Percentiles rank a stretch among this genome's conserved stretches.
Evolutionary conservation across 2,797 vertebrate genomes (phyloP).

Genomic region (Urosaurus nigricauda): DNA sequence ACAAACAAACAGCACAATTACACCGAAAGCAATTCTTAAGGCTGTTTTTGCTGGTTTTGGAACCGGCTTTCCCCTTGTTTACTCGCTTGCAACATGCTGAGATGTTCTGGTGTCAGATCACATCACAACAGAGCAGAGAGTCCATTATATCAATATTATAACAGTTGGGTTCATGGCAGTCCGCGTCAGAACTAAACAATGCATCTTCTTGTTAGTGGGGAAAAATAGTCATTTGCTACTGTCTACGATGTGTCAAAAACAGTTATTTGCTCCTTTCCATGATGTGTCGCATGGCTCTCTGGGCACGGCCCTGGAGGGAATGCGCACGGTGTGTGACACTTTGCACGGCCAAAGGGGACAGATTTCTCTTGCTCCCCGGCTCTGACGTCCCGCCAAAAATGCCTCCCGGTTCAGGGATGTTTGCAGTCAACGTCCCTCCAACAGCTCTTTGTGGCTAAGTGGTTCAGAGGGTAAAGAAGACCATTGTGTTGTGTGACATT

Average conservation of each 20-base stretch:
- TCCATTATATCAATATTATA: neutral
- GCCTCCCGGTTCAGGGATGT: neutral
- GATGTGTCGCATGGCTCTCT: neutral
- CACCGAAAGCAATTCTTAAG: neutral
- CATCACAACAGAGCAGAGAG: neutral
- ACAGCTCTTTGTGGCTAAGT: neutral
- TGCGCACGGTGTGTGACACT: neutral
- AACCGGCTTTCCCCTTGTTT: too few relatives aligned
- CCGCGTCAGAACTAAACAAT: accelerated
- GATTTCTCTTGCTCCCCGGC: neutral
- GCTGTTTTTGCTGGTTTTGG: neutral
- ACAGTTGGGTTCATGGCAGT: neutral
- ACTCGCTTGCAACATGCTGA: too few relatives aligned
- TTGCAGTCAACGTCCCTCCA: neutral
- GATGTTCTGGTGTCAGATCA: neutral
- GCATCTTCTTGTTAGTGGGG: neutral
- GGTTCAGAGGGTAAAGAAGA: neutral
- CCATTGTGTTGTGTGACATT: neutral
- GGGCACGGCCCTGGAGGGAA: neutral
- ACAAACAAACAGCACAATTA: neutral
- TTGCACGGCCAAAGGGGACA: neutral
- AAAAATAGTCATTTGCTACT: neutral
- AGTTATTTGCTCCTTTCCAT: neutral
- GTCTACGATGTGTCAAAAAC: neutral
- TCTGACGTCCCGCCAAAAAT: neutral